phyloP scores from a whole-genome alignment of 2,113 vertebrate species.

The Erythrolamprus reginae region DNA sequence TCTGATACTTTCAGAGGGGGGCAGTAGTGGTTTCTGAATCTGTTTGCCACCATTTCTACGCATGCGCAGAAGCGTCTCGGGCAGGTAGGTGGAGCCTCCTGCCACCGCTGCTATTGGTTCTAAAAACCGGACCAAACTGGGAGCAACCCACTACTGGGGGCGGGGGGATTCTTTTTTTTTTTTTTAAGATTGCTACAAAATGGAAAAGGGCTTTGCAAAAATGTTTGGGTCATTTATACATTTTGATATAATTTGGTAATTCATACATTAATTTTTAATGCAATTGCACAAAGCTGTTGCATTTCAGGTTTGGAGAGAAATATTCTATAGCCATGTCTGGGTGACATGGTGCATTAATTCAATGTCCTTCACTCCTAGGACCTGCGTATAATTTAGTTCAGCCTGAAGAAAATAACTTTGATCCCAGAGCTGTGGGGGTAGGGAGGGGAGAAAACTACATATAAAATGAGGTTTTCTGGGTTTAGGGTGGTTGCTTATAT shows the following conservation, averaged over 20 bases:
- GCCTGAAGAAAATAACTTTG: conserved; percentile 78
- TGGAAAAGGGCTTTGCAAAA: conserved; percentile 44
- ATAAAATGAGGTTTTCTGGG: conserved; percentile 74
- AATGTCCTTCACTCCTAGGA: conserved; percentile 79
- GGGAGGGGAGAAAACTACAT: conserved; percentile 66
- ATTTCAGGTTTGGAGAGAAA: conserved; percentile 69
- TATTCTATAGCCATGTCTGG: conserved; percentile 69
- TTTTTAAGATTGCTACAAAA: conserved; percentile 41
- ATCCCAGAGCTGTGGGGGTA: conserved; percentile 70
- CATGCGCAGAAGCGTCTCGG: too few species aligned
- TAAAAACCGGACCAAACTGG: too few species aligned
- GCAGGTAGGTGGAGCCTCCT: too few species aligned
- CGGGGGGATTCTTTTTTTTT: conserved; percentile 6
- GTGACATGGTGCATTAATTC: conserved; percentile 80
- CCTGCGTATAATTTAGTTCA: conserved; percentile 78
- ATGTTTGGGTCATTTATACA: conserved; percentile 59
- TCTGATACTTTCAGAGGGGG: conserved; percentile 40
- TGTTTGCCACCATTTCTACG: too few species aligned
- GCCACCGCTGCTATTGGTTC: too few species aligned
- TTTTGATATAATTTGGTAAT: conserved; percentile 63
- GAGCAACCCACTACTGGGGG: background rate
- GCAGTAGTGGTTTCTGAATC: too few species aligned
- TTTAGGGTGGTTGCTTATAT: conserved; percentile 70
- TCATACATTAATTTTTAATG: conserved; percentile 76
- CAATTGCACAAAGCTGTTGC: conserved; percentile 67